Percentiles rank a stretch among this genome's conserved stretches.
These are phyloP conservation scores for Arenaria interpres DNA, from an alignment of 2,113 vertebrate genomes.

Conservation along the genomic window DNA sequence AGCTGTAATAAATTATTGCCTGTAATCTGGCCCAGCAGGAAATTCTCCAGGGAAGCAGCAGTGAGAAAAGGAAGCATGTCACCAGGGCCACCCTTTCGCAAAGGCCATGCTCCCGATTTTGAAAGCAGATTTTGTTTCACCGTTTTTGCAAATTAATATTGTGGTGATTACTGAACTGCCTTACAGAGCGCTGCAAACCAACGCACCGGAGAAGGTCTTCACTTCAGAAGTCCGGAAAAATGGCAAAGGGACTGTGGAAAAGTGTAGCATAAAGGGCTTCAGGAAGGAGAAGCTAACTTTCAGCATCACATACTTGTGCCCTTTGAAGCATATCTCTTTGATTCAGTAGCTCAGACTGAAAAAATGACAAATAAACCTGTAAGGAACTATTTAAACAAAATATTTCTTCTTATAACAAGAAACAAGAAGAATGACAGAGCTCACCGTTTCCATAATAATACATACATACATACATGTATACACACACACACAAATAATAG, in stretches of 20 bases:
- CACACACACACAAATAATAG: background rate
- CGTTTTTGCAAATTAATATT: background rate
- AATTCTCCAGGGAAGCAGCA: constrained; percentile 29
- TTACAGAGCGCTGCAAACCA: background rate
- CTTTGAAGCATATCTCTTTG: background rate
- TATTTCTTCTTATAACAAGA: background rate
- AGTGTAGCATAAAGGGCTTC: background rate
- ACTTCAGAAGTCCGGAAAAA: background rate
- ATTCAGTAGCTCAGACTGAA: background rate
- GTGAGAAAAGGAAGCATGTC: background rate
- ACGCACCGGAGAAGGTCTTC: background rate
- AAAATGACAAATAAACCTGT: background rate
- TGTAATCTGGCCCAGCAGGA: background rate
- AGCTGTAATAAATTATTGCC: constrained; percentile 19
- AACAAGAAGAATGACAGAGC: background rate
- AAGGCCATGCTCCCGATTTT: background rate
- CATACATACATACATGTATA: background rate
- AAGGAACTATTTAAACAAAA: background rate
- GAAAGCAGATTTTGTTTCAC: background rate
- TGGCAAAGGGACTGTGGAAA: background rate
- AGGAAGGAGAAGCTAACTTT: background rate
- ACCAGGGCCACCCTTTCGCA: background rate
- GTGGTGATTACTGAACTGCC: background rate
- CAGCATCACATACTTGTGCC: background rate
- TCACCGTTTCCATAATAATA: background rate